These are phyloP conservation scores for Melospiza melodia DNA, from an alignment of 2,113 vertebrate genomes.

Conservation along the genomic window DNA sequence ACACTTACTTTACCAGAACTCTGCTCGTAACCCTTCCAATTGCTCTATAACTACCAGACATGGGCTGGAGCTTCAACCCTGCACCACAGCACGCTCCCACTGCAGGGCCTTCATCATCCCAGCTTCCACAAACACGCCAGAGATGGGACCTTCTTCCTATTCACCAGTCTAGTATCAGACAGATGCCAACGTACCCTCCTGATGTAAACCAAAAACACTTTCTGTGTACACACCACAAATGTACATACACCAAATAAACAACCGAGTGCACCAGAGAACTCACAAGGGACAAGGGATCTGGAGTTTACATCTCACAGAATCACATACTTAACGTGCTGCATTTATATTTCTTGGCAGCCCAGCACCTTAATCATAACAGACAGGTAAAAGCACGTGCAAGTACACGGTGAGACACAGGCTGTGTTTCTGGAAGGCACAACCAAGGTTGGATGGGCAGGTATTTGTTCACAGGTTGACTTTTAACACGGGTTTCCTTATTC, in stretches of 20 bases:
- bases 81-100: conserved; percentile 59
- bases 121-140: conserved; percentile 66
- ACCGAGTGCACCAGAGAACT: background rate
- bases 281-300: conserved; percentile 28
- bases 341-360: conserved; percentile 17
- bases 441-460: background rate
- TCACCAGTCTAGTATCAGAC: conserved; percentile 67
- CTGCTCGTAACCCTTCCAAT: conserved; percentile 68
- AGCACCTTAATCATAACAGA: conserved; percentile 17
- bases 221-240: conserved; percentile 60
- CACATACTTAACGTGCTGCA: background rate
- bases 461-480: background rate
- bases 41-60: conserved; percentile 69
- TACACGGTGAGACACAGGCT: background rate
- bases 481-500: background rate
- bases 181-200: conserved; percentile 67
- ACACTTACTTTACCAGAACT: conserved; percentile 70
- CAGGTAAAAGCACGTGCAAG: conserved; percentile 12
- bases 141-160: conserved; percentile 69
- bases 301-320: background rate
- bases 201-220: conserved; percentile 68
- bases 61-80: conserved; percentile 69
- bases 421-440: conserved; percentile 48
- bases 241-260: conserved; percentile 51
- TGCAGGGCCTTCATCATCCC: conserved; percentile 69